Conservation (phyloP, 2,113 vertebrate species). For the Atrichornis clamosus region DNA sequence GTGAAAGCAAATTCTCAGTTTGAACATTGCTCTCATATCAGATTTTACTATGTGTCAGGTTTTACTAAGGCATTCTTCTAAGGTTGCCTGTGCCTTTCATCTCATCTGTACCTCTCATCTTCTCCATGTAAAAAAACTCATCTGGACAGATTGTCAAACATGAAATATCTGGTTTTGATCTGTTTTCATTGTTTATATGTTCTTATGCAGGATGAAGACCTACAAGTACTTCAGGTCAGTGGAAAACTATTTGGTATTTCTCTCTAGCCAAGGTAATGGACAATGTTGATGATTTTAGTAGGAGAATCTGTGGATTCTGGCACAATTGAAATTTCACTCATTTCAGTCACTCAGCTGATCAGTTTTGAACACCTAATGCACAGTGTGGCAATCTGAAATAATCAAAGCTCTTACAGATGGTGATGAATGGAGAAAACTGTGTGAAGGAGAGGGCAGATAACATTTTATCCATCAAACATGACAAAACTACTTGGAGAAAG, state of each 20-base stretch:
- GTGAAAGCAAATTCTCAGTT: not conserved
- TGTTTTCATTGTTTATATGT: not conserved
- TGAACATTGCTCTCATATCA: accelerated
- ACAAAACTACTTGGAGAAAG: not conserved
- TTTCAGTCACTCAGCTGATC: not conserved
- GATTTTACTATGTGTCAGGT: not conserved
- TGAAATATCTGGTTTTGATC: not conserved
- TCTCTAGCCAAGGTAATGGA: not conserved
- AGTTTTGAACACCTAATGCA: not conserved
- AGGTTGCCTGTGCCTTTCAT: not conserved
- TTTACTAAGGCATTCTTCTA: not conserved
- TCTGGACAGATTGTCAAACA: not conserved
- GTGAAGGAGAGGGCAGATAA: not conserved
- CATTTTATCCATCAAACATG: accelerated
- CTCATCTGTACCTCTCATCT: not conserved
- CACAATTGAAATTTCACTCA: not conserved
- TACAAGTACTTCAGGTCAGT: not conserved
- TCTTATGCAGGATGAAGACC: not conserved
- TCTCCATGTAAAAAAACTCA: not conserved
- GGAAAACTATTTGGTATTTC: not conserved
- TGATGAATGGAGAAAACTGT: not conserved
- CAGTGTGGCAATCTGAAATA: not conserved
- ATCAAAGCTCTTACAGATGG: not conserved
- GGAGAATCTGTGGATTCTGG: not conserved
- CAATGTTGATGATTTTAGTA: not conserved